Conservation (phyloP, 92 coral and sea anemone genomes). For the Montipora capitata region DNA sequence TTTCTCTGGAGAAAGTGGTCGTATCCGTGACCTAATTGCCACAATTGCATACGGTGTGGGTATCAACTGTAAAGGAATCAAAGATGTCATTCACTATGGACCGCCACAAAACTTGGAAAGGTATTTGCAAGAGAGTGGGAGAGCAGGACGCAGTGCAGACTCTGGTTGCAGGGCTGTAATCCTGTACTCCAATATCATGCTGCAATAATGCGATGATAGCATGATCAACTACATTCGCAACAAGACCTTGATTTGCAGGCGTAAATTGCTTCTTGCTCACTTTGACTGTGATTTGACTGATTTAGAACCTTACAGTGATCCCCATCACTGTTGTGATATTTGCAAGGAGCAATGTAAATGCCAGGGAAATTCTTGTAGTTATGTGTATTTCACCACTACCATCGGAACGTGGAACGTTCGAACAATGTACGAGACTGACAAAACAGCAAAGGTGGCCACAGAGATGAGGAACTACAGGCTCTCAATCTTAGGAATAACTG, state of each 20-base stretch:
- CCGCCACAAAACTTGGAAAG: constrained; percentile 68
- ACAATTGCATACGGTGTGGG: constrained; percentile 79
- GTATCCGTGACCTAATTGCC: constrained; percentile 42
- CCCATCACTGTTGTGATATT: constrained; percentile 71
- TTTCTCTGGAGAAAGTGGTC: constrained; percentile 33
- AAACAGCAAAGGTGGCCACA: no score
- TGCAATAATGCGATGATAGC: constrained; percentile 41
- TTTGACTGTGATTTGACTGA: constrained; percentile 41
- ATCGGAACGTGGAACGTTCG: no score
- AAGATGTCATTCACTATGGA: constrained; percentile 54
- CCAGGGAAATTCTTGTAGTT: constrained; percentile 39
- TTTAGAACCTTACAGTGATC: constrained; percentile 8
- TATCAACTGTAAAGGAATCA: constrained; percentile 56
- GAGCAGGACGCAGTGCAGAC: constrained; percentile 56
- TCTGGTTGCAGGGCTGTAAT: constrained; percentile 35
- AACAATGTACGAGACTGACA: no score
- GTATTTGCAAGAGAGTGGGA: constrained; percentile 75
- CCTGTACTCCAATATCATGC: constrained; percentile 54
- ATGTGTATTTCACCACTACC: not conserved
- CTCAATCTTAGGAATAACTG: no score
- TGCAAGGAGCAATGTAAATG: constrained; percentile 60
- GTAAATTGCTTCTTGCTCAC: constrained; percentile 30
- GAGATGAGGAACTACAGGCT: no score
- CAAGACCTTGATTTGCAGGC: constrained; percentile 16
- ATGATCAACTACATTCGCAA: constrained; percentile 39